Conservation (phyloP, 2,888 invertebrate species). For the Eumerus sabulonum region DNA sequence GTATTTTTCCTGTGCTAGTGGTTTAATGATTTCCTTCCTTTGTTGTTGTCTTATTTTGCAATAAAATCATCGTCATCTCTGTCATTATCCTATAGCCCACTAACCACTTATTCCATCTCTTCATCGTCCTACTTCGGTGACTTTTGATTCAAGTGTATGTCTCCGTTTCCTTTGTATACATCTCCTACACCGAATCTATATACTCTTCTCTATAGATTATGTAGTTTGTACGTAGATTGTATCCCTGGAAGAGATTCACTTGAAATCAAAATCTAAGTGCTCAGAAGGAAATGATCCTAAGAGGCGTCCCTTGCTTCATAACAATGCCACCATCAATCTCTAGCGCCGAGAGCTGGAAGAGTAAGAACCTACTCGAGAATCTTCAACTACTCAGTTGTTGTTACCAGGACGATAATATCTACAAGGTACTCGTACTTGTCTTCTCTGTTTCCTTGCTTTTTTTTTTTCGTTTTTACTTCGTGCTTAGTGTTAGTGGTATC, state of each 20-base stretch:
- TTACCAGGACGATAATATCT: constrained; percentile 57
- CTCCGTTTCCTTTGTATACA: constrained; percentile 4
- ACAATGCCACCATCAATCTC: background rate
- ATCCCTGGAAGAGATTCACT: constrained; percentile 46
- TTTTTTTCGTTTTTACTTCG: constrained; percentile 5
- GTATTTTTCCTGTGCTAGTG: constrained; percentile 31
- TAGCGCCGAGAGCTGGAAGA: constrained; percentile 5
- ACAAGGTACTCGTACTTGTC: constrained; percentile 39
- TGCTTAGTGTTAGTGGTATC: constrained; percentile 7
- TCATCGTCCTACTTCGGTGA: constrained; percentile 28
- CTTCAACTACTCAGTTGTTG: constrained; percentile 43
- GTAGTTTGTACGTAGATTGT: constrained; percentile 28
- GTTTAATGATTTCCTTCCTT: constrained; percentile 53
- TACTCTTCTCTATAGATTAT: background rate
- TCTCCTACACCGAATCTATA: background rate
- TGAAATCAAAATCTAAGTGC: constrained; percentile 61
- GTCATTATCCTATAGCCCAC: constrained; percentile 51
- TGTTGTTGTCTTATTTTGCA: constrained; percentile 50
- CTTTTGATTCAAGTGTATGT: constrained; percentile 42
- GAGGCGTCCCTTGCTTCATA: constrained; percentile 39
- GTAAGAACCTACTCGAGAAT: constrained; percentile 54
- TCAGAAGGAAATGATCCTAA: constrained; percentile 62
- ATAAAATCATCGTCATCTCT: constrained; percentile 60
- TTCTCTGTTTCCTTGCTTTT: constrained; percentile 3
- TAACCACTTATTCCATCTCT: constrained; percentile 31